Conservation (phyloP, 2,797 vertebrate genomes). For the Ciconia nigra region DNA sequence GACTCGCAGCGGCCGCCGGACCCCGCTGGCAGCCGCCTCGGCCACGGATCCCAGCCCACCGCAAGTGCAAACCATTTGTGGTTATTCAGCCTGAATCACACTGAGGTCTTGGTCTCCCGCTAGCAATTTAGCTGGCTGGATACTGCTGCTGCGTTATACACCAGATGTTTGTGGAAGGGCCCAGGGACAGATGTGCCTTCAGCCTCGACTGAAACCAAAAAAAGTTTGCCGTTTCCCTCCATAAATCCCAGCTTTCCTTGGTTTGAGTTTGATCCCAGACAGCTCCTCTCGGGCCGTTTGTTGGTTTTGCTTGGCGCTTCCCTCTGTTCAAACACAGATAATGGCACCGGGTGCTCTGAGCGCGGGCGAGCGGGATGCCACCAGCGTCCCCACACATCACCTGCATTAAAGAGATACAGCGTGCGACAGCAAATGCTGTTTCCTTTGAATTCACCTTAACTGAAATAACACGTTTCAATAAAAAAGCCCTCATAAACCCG, state of each 20-base stretch:
- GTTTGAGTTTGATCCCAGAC: neutral
- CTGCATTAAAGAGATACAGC: neutral
- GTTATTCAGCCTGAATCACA: neutral
- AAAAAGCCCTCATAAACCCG: neutral
- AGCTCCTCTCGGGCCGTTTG: neutral
- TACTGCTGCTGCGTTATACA: neutral
- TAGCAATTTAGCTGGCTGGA: constrained; percentile 41
- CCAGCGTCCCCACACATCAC: neutral
- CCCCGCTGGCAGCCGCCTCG: neutral
- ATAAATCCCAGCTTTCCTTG: constrained; percentile 53
- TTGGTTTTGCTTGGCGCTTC: neutral
- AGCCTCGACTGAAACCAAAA: neutral
- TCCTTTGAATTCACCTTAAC: neutral
- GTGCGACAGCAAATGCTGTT: fast-evolving
- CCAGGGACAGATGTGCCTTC: constrained; percentile 58
- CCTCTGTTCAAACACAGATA: neutral
- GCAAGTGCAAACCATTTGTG: neutral
- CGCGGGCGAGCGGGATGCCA: neutral
- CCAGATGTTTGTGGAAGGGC: constrained; percentile 67
- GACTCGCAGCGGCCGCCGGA: neutral
- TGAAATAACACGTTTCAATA: neutral
- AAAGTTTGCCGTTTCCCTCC: constrained; percentile 54
- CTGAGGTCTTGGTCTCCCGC: neutral
- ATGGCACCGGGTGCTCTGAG: fast-evolving
- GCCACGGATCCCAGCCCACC: neutral